Base-by-base conservation (phyloP, 1,140 invertebrate species). In the Heterodera schachtii region DNA sequence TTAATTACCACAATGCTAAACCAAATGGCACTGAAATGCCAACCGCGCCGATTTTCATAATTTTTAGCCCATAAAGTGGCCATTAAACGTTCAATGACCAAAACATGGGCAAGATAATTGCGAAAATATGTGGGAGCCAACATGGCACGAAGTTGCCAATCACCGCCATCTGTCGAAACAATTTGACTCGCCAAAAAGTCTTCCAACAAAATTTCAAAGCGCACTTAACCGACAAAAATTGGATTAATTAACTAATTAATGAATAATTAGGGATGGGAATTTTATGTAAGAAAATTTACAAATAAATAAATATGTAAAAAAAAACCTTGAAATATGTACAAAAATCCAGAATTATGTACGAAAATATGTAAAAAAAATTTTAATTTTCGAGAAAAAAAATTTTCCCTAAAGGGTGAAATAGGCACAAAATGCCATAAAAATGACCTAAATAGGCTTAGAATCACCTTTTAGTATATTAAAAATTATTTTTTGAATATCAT, bases 1-100 rank as follows among this genome's bases (percentile, higher is more conserved):
- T 64, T 64, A 60, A 19, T 60, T 64, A 16, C 16, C 16, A 64
- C 13, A 64, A 64, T 3, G 13, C 13, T 19, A 64, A 64, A 64
- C 57, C 57, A 64, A 64, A 64, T 64, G 57, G 16, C 13, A 21
- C 57, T 64, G 57, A 19, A 64, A 64, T 19, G 11, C 57, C 57
- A 64, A 64, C 19, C 19, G 5, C 13, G 57, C 19, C 57, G 57
- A 0, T n/a, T 64, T 64, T 64, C 57, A 19, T 64, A 64, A 0
- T 11, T 64, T 64, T 64, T 64, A 19, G 19, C 57, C 11, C 57
- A 64, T 19, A 73, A 73, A 47, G 71, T 73, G 19, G 71, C 71
- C 16, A 73, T 73, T 21, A 73, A 47, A 16, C 71, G 44, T 52
- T 73, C 71, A 73, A 73, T 73, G n/a, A 73, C 49, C 71, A 73